Evolutionary conservation across 2,888 invertebrate species (phyloP).

Genomic region (Catonia carolina): DNA sequence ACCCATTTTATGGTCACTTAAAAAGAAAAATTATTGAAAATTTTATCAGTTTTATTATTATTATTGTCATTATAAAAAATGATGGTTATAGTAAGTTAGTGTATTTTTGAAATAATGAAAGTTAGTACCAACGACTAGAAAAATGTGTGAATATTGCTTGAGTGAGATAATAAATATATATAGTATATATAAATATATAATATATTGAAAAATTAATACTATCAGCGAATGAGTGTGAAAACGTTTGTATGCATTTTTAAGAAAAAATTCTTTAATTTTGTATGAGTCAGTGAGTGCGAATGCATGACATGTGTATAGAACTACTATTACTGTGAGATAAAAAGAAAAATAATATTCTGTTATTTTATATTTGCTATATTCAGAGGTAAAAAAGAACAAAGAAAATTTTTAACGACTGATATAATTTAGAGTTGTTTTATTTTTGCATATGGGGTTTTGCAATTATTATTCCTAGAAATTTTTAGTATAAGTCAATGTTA

Average conservation of each 20-base stretch:
- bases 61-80: conserved; percentile 22
- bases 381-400: conserved; percentile 24
- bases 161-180: too few species aligned
- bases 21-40: conserved; percentile 21
- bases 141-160: conserved; percentile 15
- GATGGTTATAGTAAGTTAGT: conserved; percentile 27
- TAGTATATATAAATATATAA: too few species aligned
- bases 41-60: conserved; percentile 24
- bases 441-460: conserved; percentile 31
- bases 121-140: conserved; percentile 31
- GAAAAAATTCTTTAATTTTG: too few species aligned
- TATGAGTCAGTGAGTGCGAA: background rate
- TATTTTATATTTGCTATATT: conserved; percentile 27
- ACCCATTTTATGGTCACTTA: conserved; percentile 22
- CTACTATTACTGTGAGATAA: conserved; percentile 22
- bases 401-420: conserved; percentile 29
- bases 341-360: conserved; percentile 23
- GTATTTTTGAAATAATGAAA: conserved; percentile 32
- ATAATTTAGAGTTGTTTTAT: conserved; percentile 30
- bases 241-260: too few species aligned
- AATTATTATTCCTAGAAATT: conserved; percentile 26
- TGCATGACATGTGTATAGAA: conserved; percentile 28
- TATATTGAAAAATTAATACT: too few species aligned
- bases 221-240: too few species aligned
- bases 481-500: conserved; percentile 27